These are phyloP conservation scores for Phalera bucephala DNA, from an alignment of 2,888 invertebrate genomes.

Conservation along the genomic window DNA sequence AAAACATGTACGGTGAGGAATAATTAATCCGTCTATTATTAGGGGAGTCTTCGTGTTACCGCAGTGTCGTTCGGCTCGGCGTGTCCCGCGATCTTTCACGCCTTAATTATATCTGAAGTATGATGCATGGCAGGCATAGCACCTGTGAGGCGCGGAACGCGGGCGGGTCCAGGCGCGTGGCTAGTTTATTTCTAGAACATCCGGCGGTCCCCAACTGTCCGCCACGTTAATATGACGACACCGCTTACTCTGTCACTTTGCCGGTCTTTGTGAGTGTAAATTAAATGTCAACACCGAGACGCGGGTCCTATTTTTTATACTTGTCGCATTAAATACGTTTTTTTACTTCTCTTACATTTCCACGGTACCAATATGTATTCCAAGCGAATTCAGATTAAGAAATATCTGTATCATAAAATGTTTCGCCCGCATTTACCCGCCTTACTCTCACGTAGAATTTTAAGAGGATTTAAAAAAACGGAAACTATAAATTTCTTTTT, in stretches of 20 bases:
- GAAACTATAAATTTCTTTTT: background rate
- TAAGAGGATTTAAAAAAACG: background rate
- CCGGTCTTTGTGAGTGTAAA: conserved; percentile 60
- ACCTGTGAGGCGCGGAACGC: conserved; percentile 45
- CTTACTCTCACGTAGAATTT: background rate
- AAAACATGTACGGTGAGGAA: conserved; percentile 12
- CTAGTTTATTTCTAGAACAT: conserved; percentile 72
- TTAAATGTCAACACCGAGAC: conserved; percentile 60
- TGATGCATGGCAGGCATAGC: conserved; percentile 61
- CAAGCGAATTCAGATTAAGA: background rate
- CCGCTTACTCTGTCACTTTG: conserved; percentile 58
- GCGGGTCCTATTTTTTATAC: conserved; percentile 16
- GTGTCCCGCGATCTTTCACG: conserved; percentile 50
- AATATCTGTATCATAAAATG: background rate
- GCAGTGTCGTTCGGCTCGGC: conserved; percentile 22
- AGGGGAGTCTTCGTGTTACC: conserved; percentile 14
- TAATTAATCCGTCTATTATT: conserved; percentile 32
- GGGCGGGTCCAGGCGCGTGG: conserved; percentile 24
- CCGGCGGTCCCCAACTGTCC: conserved; percentile 74
- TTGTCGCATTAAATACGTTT: conserved; percentile 6
- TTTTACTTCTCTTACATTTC: background rate
- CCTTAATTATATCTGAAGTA: conserved; percentile 58
- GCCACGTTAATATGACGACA: conserved; percentile 71
- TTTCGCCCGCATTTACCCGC: background rate
- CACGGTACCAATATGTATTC: background rate